These are phyloP conservation scores for Pristionchus japonicus DNA, from an alignment of 2,888 invertebrate species.

Conservation along the genomic window DNA sequence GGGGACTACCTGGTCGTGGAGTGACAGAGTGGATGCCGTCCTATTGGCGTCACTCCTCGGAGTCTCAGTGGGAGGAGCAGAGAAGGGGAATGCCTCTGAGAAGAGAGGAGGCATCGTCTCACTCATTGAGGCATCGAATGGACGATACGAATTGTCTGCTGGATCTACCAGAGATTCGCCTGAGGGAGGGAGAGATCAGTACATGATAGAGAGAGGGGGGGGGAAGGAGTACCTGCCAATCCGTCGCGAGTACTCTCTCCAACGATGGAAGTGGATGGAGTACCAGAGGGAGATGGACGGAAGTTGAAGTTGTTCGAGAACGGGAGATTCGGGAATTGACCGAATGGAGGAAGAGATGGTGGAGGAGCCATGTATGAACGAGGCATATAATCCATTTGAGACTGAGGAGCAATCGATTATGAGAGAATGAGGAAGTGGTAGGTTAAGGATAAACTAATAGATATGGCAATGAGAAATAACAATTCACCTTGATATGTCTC, in stretches of 20 bases:
- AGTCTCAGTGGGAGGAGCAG: constrained; percentile 6
- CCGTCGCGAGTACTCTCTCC: not conserved
- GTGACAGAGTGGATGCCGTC: not conserved
- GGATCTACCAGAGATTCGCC: constrained; percentile 8
- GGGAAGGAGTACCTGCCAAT: not conserved
- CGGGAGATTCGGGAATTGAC: not conserved
- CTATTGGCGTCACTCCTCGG: constrained; percentile 12
- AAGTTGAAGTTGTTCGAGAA: not conserved
- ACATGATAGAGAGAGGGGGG: not conserved
- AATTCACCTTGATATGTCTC: not conserved
- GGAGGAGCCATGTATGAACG: not conserved
- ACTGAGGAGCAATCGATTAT: not conserved
- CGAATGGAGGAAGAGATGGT: not conserved
- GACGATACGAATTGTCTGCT: constrained; percentile 17
- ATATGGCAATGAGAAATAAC: no score
- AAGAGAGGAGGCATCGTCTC: constrained; percentile 13
- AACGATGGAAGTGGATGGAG: constrained; percentile 31
- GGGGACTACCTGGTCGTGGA: not conserved
- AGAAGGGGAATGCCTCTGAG: not conserved
- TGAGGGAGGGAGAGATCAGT: not conserved
- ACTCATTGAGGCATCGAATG: constrained; percentile 2
- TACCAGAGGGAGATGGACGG: constrained; percentile 14
- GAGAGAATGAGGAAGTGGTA: not conserved
- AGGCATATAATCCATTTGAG: not conserved
- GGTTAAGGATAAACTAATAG: not conserved